These are phyloP conservation scores for Myrmophylax atrothorax DNA, from an alignment of 2,113 vertebrate species.

Conservation along the genomic window DNA sequence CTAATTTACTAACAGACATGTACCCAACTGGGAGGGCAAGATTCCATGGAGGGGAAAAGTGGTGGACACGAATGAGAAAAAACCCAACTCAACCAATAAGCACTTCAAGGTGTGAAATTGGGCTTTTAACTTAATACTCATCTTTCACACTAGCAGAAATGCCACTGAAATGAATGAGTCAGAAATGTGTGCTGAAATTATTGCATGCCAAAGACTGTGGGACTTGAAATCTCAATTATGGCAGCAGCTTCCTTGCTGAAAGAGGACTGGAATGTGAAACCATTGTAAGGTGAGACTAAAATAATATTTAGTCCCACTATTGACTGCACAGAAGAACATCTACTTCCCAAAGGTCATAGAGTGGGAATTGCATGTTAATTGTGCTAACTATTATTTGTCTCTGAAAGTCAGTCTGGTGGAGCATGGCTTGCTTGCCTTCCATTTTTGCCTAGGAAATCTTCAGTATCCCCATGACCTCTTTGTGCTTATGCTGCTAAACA, in stretches of 20 bases:
- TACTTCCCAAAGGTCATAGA: neutral
- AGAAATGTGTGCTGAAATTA: neutral
- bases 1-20: neutral
- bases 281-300: neutral
- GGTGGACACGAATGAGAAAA: neutral
- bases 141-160: neutral
- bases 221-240: neutral
- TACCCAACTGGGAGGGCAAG: neutral
- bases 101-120: neutral
- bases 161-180: neutral
- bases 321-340: neutral
- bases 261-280: neutral
- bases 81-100: neutral
- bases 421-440: neutral
- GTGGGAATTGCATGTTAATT: neutral
- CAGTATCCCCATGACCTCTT: neutral
- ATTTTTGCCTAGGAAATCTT: neutral
- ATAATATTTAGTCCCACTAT: neutral
- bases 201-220: neutral
- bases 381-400: neutral
- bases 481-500: neutral
- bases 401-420: neutral
- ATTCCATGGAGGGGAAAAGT: neutral
- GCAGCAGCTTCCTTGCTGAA: neutral
- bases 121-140: neutral